Evolutionary conservation across 1,140 invertebrate species (phyloP).

Genomic region (Tetragonula clypearis): DNA sequence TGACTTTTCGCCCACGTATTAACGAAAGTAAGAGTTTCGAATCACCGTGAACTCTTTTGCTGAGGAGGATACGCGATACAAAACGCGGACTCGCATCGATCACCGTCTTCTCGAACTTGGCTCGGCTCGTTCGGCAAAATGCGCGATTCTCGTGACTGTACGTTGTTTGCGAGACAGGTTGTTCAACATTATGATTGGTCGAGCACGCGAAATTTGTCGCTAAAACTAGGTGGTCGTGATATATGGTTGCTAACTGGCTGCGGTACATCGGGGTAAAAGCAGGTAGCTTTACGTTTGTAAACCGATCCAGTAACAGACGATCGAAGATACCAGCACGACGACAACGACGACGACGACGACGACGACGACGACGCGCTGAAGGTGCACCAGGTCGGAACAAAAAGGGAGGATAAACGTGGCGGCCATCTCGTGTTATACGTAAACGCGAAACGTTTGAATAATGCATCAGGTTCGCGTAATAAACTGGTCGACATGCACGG

Average conservation of each 20-base stretch:
- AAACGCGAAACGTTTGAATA: conserved; percentile 49
- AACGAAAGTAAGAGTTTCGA: too few relatives aligned
- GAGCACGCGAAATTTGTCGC: conserved; percentile 38
- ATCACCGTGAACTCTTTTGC: too few relatives aligned
- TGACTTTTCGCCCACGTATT: too few relatives aligned
- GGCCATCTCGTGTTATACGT: conserved; percentile 20
- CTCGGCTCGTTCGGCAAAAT: too few relatives aligned
- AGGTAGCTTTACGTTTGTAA: conserved; percentile 27
- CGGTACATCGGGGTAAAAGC: not conserved
- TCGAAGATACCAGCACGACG: not conserved
- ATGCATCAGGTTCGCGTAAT: conserved; percentile 59
- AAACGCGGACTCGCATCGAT: too few relatives aligned
- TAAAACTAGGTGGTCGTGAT: conserved; percentile 12
- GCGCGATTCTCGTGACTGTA: not conserved
- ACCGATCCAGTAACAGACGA: conserved; percentile 11
- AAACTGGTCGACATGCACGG: conserved; percentile 46
- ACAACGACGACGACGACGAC: not conserved
- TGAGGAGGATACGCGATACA: too few relatives aligned
- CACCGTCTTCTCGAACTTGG: too few relatives aligned
- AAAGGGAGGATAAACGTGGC: not conserved
- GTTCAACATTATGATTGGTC: conserved; percentile 34
- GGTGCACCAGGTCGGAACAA: not conserved
- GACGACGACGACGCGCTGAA: not conserved
- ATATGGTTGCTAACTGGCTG: conserved; percentile 29
- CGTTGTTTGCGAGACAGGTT: not conserved